Percentiles rank a stretch among this genome's conserved stretches.
phyloP scores from a whole-genome alignment of 2,797 vertebrate species.

The Macrochelys suwanniensis region DNA sequence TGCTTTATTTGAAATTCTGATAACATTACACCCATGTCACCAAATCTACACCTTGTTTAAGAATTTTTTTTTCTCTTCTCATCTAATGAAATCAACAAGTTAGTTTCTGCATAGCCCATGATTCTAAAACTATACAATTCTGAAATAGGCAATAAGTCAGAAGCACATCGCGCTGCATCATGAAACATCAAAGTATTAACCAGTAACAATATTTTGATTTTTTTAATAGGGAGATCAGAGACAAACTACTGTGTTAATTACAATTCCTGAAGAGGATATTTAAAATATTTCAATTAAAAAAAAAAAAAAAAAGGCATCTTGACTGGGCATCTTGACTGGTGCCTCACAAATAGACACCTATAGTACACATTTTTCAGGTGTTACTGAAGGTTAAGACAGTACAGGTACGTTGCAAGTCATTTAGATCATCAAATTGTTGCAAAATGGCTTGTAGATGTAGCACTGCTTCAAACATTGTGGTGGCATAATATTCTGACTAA shows the following conservation, averaged over 20 bases:
- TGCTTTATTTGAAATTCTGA: not conserved
- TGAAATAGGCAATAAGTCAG: not conserved
- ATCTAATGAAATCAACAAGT: not conserved
- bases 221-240: not conserved
- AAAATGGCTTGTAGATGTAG: not conserved
- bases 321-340: not conserved
- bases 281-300: not conserved
- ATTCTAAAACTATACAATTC: rapidly evolving
- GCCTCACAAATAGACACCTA: not conserved
- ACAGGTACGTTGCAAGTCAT: not conserved
- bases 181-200: not conserved
- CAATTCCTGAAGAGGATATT: not conserved
- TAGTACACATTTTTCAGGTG: not conserved
- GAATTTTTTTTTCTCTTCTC: not conserved
- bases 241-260: not conserved
- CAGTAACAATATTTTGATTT: not conserved
- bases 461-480: not conserved
- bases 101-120: not conserved
- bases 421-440: not conserved
- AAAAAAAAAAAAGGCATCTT: no score
- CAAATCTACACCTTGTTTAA: not conserved
- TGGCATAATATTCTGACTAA: rapidly evolving
- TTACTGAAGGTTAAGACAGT: not conserved
- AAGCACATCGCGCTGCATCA: not conserved
- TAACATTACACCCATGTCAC: not conserved